A percentile compares a stretch with the other conserved stretches of the same genome.
These are phyloP conservation scores for Agrochola litura DNA, from an alignment of 2,888 invertebrate species.

Conservation along the genomic window DNA sequence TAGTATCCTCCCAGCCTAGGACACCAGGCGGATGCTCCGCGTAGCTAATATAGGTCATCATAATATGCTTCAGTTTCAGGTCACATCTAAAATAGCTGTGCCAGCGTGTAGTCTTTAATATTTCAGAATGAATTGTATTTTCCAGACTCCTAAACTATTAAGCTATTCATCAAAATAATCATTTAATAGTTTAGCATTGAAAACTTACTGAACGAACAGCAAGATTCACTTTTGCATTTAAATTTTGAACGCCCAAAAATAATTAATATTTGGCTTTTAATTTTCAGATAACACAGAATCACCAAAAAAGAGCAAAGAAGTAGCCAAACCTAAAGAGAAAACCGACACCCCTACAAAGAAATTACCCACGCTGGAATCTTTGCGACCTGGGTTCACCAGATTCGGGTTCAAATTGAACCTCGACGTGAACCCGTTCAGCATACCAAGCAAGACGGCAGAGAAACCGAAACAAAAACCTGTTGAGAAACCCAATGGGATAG, in stretches of 20 bases:
- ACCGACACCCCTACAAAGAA: constrained; percentile 73
- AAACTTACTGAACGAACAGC: not conserved
- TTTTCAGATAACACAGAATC: constrained; percentile 56
- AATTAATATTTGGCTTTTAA: not conserved
- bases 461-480: constrained; percentile 36
- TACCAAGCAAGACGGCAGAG: constrained; percentile 69
- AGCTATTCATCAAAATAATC: not conserved
- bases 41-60: constrained; percentile 12
- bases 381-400: constrained; percentile 82
- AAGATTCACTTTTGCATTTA: not conserved
- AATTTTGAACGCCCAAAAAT: no score
- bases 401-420: constrained; percentile 88
- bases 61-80: constrained; percentile 15
- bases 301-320: constrained; percentile 61
- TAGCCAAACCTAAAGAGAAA: constrained; percentile 59
- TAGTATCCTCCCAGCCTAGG: constrained; percentile 19
- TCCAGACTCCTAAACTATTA: not conserved
- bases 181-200: not conserved
- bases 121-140: not conserved
- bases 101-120: not conserved
- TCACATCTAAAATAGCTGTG: not conserved
- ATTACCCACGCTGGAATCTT: constrained; percentile 71
- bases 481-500: constrained; percentile 58
- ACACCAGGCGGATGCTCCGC: constrained; percentile 22
- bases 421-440: constrained; percentile 83